Base-by-base conservation (phyloP, 2,888 invertebrate species). In the Chironomus riparius region DNA sequence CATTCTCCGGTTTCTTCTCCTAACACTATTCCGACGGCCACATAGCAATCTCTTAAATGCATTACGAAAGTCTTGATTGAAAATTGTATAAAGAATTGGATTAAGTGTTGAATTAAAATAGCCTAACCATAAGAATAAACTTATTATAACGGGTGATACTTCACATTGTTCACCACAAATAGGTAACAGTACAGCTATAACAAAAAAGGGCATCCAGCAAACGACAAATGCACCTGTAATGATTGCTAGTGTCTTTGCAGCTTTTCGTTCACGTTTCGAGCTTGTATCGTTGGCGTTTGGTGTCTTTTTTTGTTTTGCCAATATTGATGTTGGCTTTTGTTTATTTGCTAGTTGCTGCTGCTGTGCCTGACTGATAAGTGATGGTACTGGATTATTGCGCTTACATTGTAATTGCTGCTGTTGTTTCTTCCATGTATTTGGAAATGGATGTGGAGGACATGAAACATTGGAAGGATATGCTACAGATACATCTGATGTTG, bases 131-230 rank as follows among this genome's bases (percentile, higher is more conserved):
- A 94, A 87, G 83, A 93, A 92, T 81, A 93, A 88, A 80, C 90
- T 90, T 79, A 91, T 89, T 78, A 93, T 84, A 81, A 90, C 87
- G 78, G 90, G 89, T 82, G 91, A 91, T 79, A 92, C 90, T 78
- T 87, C 87, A 83, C 91, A 91, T 50, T 87, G 83, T 48, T 87
- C 83, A 80, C 90, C 86, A 83, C 94, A 95, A 77, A 94, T 88
- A 0, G 97, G 94, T 86, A 93, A 89, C 71, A 94, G 86, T 56
- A 96, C 86, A 0, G 95, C 95, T 84, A 94, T 88, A 73, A 95
- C 89, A 85, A 97, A 97, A 86, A 97, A 97, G 12, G 97, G 97
- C 79, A 96, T 86, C 97, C 97, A 97, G 82, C 96, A 97, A 79
- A 93, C 88, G 77, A 97, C 93, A 83, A 97, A 97, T 47, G 94